phyloP scores from a whole-genome alignment of 2,113 vertebrate genomes.

The Larimichthys polyactis region DNA sequence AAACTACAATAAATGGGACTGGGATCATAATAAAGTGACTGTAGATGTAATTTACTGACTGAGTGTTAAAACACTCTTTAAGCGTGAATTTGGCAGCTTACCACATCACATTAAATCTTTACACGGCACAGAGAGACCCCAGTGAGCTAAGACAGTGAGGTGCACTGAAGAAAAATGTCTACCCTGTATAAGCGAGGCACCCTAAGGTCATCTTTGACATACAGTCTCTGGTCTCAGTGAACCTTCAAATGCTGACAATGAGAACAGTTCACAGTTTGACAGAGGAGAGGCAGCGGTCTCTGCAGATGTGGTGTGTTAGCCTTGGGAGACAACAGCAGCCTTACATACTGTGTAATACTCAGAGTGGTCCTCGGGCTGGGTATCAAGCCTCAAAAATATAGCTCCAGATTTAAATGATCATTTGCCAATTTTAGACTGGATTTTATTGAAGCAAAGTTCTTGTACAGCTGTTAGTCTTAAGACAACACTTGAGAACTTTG shows the following conservation, averaged over 20 bases:
- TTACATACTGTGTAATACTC: neutral
- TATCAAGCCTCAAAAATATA: neutral
- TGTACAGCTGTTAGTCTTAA: neutral
- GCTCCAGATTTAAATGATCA: neutral
- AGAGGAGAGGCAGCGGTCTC: neutral
- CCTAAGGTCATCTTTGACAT: neutral
- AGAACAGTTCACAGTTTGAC: neutral
- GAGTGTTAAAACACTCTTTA: neutral
- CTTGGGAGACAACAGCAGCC: neutral
- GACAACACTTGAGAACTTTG: neutral
- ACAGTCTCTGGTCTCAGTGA: neutral
- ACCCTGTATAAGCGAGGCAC: constrained; percentile 2
- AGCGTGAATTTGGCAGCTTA: neutral
- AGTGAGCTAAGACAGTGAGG: neutral
- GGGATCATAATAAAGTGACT: no score
- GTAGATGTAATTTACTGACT: no score
- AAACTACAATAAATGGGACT: no score
- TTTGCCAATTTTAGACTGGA: neutral
- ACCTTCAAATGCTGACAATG: neutral
- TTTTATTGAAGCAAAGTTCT: neutral
- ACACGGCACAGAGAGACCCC: neutral
- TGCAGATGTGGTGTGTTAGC: neutral
- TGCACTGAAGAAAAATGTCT: neutral
- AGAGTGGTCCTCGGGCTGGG: neutral
- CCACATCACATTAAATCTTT: neutral